Percentiles rank a stretch among this genome's conserved stretches.
Conservation (phyloP, 1,140 invertebrate species). For the Thereuonema tuberculata region DNA sequence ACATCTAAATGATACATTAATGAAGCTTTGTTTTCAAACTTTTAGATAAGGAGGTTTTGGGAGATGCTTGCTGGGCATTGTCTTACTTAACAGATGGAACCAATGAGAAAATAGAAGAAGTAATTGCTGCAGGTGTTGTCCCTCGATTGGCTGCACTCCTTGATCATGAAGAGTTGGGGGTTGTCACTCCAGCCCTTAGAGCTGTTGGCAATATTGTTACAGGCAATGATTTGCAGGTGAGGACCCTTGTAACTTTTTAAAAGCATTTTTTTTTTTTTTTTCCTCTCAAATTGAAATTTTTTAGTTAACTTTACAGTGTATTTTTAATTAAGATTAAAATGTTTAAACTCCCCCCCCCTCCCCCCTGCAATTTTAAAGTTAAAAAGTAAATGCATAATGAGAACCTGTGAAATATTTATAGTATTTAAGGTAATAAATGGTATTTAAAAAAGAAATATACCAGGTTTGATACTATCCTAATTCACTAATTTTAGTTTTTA, state of each 20-base stretch:
- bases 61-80: slow-evolving; percentile 92
- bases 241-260: background rate
- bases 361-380: too few relatives aligned
- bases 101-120: slow-evolving; percentile 82
- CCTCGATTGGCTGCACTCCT: slow-evolving; percentile 60
- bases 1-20: too few relatives aligned
- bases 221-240: slow-evolving; percentile 56
- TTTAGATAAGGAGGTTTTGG: slow-evolving; percentile 28
- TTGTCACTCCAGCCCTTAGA: slow-evolving; percentile 79
- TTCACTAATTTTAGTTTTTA: too few relatives aligned
- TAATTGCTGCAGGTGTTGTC: slow-evolving; percentile 56
- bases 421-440: too few relatives aligned
- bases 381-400: too few relatives aligned
- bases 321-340: background rate
- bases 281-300: too few relatives aligned
- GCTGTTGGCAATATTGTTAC: slow-evolving; percentile 78
- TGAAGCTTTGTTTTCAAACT: too few relatives aligned
- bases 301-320: background rate
- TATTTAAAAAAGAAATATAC: too few relatives aligned
- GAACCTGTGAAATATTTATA: too few relatives aligned
- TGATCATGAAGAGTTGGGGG: slow-evolving; percentile 48
- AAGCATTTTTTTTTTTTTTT: too few relatives aligned
- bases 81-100: slow-evolving; percentile 90
- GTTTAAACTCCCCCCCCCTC: background rate
- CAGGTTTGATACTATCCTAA: too few relatives aligned